Evolutionary conservation across 1,140 invertebrate genomes (phyloP), one percentile per base, ranked within the genome.

Genomic region (Nilaparvata lugens): DNA sequence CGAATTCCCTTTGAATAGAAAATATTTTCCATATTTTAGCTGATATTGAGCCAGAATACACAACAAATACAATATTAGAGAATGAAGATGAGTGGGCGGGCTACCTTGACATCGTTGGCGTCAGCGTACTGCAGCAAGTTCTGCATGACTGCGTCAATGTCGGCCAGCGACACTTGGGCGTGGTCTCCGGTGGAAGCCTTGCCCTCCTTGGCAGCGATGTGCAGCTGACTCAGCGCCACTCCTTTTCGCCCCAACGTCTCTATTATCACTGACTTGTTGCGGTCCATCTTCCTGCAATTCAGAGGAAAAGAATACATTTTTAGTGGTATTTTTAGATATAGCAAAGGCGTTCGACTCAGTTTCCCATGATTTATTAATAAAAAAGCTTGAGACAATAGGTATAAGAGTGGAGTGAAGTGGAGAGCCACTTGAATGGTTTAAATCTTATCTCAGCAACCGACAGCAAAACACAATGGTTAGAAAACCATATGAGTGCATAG

Each of bases 121-220:
- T 95, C 92, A 31, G 81, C 77, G 73, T 88, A 92, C 72, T 90
- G 89, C 51, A 86, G 79, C 38, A 93, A 74, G 66, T 89, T 86
- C 48, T 75, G 74, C 75, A 85, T 83, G 23, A 87, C 77, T 45
- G 79, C 75, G 55, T 82, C 78, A 25, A 92, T 79, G 38, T 81
- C 76, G 31, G 81, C 78, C 28, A 82, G 25, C 35, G 51, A 35
- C 21, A 61, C 43, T 43, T 38, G 7, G 16, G 55, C 51, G 28
- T 62, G 56, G 16, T 56, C 23, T 21, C 61, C 21, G 16, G 67
- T 51, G 0, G 28, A 61, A 60, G 42, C 55, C 43, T 23, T 48
- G 18, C 60, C 19, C 38, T 56, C 16, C 52, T 51, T 61, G 61
- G 70, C 48, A 70, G 76, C 65, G 5, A 82, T 67, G 53, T 79